phyloP scores from a whole-genome alignment of 2,113 vertebrate genomes.

The human (Homo sapiens) region GRCh38 chr13:44222501-44223000 shows the following conservation, averaged over 20 bases:
- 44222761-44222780: not conserved
- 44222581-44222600: not conserved
- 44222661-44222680: not conserved
- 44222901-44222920: not conserved
- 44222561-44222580: not conserved
- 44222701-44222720: not conserved
- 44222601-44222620: not conserved
- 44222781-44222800: constrained; percentile 7
- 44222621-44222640: not conserved
- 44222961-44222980: not conserved
- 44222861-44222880: not conserved
- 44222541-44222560: not conserved
- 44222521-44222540: not conserved
- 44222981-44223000: not conserved
- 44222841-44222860: not conserved
- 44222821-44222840: not conserved
- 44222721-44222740: not conserved
- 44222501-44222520: not conserved
- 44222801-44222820: not conserved
- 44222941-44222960: not conserved
- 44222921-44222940: not conserved
- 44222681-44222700: not conserved
- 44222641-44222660: not conserved
- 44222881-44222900: not conserved
- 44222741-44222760: not conserved